These are phyloP conservation scores for Actinopyga echinites DNA, from an alignment of 53 echinoderm and acorn worm genomes.

Conservation along the genomic window DNA sequence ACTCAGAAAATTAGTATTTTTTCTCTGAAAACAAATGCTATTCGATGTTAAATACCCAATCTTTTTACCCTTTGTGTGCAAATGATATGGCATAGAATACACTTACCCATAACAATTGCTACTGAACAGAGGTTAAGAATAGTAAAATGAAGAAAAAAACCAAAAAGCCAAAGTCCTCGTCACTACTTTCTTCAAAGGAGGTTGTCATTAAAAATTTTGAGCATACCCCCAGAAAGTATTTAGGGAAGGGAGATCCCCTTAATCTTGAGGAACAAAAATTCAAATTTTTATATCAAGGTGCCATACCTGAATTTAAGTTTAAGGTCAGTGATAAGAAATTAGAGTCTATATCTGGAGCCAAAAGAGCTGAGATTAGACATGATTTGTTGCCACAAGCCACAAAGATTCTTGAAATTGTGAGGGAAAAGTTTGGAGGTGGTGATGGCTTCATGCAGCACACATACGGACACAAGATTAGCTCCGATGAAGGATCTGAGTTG, in stretches of 20 bases:
- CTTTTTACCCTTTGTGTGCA: too few species aligned
- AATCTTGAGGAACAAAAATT: constrained; percentile 82
- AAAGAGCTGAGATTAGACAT: constrained; percentile 72
- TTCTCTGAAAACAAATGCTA: too few species aligned
- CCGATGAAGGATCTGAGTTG: constrained; percentile 59
- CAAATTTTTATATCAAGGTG: constrained; percentile 71
- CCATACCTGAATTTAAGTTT: constrained; percentile 72
- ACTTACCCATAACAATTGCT: too few species aligned
- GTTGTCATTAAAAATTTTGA: constrained; percentile 73
- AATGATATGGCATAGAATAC: too few species aligned
- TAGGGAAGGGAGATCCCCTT: constrained; percentile 79
- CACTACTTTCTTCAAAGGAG: neutral
- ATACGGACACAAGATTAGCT: constrained; percentile 66
- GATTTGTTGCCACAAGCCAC: constrained; percentile 69
- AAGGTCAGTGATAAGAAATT: constrained; percentile 52
- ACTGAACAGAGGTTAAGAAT: neutral
- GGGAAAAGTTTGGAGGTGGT: constrained; percentile 69
- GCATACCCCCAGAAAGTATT: constrained; percentile 70
- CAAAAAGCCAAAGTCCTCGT: neutral
- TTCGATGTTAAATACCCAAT: too few species aligned
- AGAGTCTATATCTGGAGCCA: constrained; percentile 48
- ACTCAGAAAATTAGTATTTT: too few species aligned
- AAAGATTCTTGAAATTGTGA: constrained; percentile 73
- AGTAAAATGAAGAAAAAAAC: constrained; percentile 4
- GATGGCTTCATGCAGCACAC: constrained; percentile 61